Evolutionary conservation across 2,797 vertebrate genomes (phyloP).

Genomic region (Carapus acus): DNA sequence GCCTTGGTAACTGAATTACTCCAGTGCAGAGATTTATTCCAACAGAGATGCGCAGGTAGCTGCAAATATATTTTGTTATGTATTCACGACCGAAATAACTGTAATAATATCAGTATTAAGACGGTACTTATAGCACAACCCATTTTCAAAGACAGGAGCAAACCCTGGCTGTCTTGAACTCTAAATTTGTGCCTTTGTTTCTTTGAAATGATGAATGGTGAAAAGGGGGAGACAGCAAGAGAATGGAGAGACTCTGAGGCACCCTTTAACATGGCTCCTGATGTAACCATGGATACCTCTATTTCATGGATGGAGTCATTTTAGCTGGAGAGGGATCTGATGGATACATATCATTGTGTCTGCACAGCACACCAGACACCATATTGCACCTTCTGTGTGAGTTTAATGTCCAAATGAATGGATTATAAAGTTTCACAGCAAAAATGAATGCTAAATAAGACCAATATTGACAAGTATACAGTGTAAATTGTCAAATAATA

Average conservation of each 20-base stretch:
- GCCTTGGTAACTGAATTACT: constrained; percentile 34
- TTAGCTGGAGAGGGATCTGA: constrained; percentile 73
- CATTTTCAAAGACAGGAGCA: constrained; percentile 40
- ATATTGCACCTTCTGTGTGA: constrained; percentile 29
- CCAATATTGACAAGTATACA: background rate
- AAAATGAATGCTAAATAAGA: background rate
- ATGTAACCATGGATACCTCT: constrained; percentile 79
- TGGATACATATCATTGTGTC: constrained; percentile 57
- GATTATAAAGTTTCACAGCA: constrained; percentile 5
- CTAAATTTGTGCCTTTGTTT: constrained; percentile 49
- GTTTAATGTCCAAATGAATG: constrained; percentile 3
- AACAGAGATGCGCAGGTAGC: constrained; percentile 37
- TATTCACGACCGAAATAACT: constrained; percentile 55
- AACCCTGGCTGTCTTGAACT: constrained; percentile 51
- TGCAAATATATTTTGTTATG: constrained; percentile 39
- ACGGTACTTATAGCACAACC: constrained; percentile 45
- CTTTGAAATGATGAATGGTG: constrained; percentile 62
- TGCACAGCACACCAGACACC: constrained; percentile 41
- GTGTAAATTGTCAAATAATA: too few species aligned
- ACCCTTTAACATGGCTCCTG: constrained; percentile 72
- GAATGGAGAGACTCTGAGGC: constrained; percentile 64
- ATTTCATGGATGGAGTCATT: constrained; percentile 75
- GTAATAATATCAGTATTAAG: constrained; percentile 33
- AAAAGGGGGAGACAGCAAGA: constrained; percentile 60
- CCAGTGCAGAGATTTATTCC: constrained; percentile 37